Base-by-base conservation (phyloP, 2,797 vertebrate genomes). In the Mallotus villosus region DNA sequence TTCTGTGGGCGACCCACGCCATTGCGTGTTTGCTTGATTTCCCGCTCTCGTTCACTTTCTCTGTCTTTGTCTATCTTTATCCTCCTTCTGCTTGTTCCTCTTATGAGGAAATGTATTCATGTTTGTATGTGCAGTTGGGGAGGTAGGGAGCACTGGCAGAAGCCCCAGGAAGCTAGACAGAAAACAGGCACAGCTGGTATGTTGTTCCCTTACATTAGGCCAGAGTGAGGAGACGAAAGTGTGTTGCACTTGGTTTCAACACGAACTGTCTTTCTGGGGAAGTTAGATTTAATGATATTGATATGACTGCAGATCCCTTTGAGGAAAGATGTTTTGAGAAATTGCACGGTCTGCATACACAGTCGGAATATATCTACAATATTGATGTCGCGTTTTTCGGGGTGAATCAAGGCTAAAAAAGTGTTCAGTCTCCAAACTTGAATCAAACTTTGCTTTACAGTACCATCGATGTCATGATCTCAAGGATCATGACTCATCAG, bases 71-170 rank as follows among this genome's bases (percentile, higher is more conserved):
- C 59, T 61, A 66, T 67, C 34, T 74, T 1, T 79, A 74, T 72
- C 72, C 34, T 11, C 63, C 11, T 46, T 46, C 41, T 46, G 41
- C 78, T 74, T 70, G 70, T 82, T 85, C 72, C 78, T 85, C 3
- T 86, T 84, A 77, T 25, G 60, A 71, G 74, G 67, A 78, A 79
- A 81, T 62, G 67, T 67, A 58, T 85, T 81, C 82, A 70, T 83
- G 84, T 87, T 88, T 84, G 81, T 85, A 81, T 74, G 70, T 41
- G 64, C 86, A 85, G 86, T 86, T 84, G 80, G 86, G 71, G 65
- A 78, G 65, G 71, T 78, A 73, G 79, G 73, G 34, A 76, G 46
- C 78, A 68, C 57, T 63, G 19, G 74, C 63, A 41, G 11, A 53
- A 29, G 53, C 82, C 80, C 82, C 75, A 71, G 63, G 61, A 74